phyloP scores from a whole-genome alignment of 2,113 vertebrate genomes.

The Acrocephalus kingi region DNA sequence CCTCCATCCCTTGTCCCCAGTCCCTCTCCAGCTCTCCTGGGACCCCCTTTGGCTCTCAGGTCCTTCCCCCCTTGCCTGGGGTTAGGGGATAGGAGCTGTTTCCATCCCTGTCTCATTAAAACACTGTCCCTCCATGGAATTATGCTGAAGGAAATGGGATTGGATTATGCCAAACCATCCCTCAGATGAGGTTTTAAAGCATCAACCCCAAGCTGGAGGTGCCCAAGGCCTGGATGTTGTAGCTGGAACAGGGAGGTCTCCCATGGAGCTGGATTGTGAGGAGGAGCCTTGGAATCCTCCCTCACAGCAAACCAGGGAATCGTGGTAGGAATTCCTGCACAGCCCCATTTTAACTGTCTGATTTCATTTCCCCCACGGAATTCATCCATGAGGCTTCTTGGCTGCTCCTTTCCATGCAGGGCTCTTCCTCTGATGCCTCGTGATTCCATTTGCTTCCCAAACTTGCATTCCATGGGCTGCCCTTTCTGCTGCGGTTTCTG shows the following conservation, averaged over 20 bases:
- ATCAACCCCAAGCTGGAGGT: background rate
- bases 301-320: background rate
- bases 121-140: accelerated
- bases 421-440: background rate
- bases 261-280: accelerated
- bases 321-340: accelerated
- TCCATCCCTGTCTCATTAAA: background rate
- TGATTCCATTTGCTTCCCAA: accelerated
- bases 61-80: background rate
- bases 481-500: background rate
- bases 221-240: accelerated
- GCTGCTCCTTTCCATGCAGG: background rate
- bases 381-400: background rate
- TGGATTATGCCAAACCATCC: background rate
- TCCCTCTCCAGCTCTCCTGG: background rate
- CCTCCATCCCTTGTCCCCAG: background rate
- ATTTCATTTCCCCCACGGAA: background rate
- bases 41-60: background rate
- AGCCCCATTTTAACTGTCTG: accelerated
- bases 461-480: accelerated
- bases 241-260: background rate
- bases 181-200: background rate
- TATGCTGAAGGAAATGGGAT: background rate
- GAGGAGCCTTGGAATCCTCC: background rate
- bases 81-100: background rate